These are phyloP conservation scores for Tauraco hartlaubi DNA, from an alignment of 2,797 vertebrate species.

Conservation along the genomic window DNA sequence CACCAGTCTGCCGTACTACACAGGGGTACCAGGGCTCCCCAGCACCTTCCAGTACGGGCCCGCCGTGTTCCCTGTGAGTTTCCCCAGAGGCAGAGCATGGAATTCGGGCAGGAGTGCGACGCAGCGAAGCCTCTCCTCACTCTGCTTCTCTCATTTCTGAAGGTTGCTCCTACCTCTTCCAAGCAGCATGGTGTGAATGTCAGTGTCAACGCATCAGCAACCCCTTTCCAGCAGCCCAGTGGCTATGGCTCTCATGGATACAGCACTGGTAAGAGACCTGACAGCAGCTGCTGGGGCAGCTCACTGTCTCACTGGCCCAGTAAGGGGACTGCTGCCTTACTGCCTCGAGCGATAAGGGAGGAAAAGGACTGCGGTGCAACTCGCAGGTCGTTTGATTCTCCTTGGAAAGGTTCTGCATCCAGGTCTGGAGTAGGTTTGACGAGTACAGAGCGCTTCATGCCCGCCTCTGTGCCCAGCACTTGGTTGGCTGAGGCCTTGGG, in stretches of 20 bases:
- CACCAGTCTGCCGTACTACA: slow-evolving; percentile 98
- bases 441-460: fast-evolving
- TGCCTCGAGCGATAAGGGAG: not conserved
- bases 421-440: not conserved
- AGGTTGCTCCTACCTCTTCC: slow-evolving; percentile 99
- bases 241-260: slow-evolving; percentile 97
- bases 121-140: not conserved
- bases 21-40: slow-evolving; percentile 95
- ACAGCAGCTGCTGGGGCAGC: fast-evolving
- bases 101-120: not conserved
- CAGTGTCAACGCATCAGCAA: slow-evolving; percentile 93
- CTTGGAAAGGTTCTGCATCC: not conserved
- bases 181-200: slow-evolving; percentile 99
- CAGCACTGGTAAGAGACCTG: slow-evolving; percentile 90
- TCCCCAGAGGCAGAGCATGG: not conserved
- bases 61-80: slow-evolving; percentile 97
- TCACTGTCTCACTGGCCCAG: not conserved
- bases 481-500: not conserved
- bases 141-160: not conserved
- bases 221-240: slow-evolving; percentile 97
- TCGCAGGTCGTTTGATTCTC: not conserved
- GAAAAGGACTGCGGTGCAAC: not conserved
- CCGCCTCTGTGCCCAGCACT: not conserved
- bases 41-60: slow-evolving; percentile 99
- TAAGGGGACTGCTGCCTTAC: not conserved